A percentile compares a stretch with the other conserved stretches of the same genome.
Evolutionary conservation across 2,888 invertebrate species (phyloP).

Genomic region (Tetramorium bicarinatum): DNA sequence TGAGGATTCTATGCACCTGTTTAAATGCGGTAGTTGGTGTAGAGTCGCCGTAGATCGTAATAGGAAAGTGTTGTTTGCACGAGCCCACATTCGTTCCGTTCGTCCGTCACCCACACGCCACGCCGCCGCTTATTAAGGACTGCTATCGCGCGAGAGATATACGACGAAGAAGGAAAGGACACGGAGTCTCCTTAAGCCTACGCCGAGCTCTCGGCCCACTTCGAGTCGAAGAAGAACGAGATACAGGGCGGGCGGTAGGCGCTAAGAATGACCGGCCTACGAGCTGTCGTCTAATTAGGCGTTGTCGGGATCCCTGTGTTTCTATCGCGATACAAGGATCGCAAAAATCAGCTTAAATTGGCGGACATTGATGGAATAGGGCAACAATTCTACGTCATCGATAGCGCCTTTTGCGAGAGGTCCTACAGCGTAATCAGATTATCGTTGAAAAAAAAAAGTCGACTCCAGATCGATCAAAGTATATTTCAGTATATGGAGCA

Average conservation of each 20-base stretch:
- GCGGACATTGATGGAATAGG: slow-evolving; percentile 8
- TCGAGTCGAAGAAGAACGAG: slow-evolving; percentile 57
- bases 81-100: slow-evolving; percentile 54
- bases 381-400: not conserved
- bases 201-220: slow-evolving; percentile 74
- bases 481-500: not conserved
- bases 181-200: slow-evolving; percentile 71
- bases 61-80: slow-evolving; percentile 58
- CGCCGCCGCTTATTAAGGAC: slow-evolving; percentile 66
- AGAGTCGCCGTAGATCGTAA: slow-evolving; percentile 60
- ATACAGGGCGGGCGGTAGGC: slow-evolving; percentile 66
- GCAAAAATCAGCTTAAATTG: slow-evolving; percentile 34
- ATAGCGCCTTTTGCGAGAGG: not conserved
- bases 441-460: not conserved
- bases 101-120: slow-evolving; percentile 60
- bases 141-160: slow-evolving; percentile 55
- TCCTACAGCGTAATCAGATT: not conserved
- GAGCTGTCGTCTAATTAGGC: slow-evolving; percentile 73
- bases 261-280: slow-evolving; percentile 73
- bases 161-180: slow-evolving; percentile 71
- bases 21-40: slow-evolving; percentile 72
- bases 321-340: slow-evolving; percentile 51
- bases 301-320: slow-evolving; percentile 56
- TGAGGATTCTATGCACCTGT: slow-evolving; percentile 73
- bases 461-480: not conserved